phyloP scores from a whole-genome alignment of 2,113 vertebrate species.

The Macquaria ambigua region DNA sequence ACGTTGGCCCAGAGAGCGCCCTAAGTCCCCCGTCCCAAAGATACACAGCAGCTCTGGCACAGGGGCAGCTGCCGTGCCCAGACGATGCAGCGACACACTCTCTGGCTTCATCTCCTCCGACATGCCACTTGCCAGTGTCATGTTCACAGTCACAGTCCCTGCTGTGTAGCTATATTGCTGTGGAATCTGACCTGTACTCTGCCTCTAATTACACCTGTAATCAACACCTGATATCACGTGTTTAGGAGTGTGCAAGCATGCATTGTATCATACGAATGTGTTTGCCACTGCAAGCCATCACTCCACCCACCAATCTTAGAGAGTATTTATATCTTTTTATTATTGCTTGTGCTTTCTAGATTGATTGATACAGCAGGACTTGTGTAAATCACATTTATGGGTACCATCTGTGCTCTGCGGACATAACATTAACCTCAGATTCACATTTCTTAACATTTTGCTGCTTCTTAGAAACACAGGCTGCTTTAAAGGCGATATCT shows the following conservation, averaged over 20 bases:
- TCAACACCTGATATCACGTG: constrained; percentile 14
- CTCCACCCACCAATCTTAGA: not conserved
- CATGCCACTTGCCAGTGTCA: constrained; percentile 5
- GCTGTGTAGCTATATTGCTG: constrained; percentile 39
- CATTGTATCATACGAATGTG: not conserved
- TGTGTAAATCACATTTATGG: not conserved
- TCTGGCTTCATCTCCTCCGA: constrained; percentile 36
- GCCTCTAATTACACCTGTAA: constrained; percentile 23
- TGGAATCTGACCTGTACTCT: constrained; percentile 49
- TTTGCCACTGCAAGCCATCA: not conserved
- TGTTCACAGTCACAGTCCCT: constrained; percentile 6
- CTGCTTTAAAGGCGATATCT: constrained; percentile 39
- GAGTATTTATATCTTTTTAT: not conserved
- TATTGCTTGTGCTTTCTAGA: not conserved
- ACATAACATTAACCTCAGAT: constrained; percentile 32
- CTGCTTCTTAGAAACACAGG: constrained; percentile 23
- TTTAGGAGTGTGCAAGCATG: not conserved
- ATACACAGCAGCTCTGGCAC: constrained; percentile 67
- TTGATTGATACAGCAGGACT: constrained; percentile 9
- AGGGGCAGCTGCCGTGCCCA: constrained; percentile 20
- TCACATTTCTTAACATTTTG: constrained; percentile 33
- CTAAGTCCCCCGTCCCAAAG: constrained; percentile 74
- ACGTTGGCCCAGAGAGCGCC: constrained; percentile 64
- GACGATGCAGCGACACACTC: constrained; percentile 3
- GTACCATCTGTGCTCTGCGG: not conserved